These are phyloP conservation scores for Ophioderma brevispina DNA, from an alignment of 35 echinoderm and acorn worm genomes.

Conservation along the genomic window DNA sequence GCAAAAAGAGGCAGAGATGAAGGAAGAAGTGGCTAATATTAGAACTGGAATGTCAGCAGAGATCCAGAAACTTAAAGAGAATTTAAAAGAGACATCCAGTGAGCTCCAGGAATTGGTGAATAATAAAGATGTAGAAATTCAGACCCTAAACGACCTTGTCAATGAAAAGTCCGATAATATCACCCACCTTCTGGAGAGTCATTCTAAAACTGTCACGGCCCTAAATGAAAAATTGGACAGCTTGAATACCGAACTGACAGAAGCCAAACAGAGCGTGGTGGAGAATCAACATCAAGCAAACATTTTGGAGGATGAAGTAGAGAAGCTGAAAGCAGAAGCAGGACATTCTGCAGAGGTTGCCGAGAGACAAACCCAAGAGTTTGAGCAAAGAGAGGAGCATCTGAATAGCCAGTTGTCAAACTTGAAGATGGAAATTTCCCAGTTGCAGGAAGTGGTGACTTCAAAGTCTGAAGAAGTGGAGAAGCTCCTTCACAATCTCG, in stretches of 20 bases:
- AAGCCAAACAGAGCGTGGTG: background rate
- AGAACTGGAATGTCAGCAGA: too few relatives aligned
- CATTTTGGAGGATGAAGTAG: background rate
- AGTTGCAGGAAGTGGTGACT: background rate
- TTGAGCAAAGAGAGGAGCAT: background rate
- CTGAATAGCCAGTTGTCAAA: background rate
- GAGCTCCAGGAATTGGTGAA: background rate
- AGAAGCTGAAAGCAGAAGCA: background rate
- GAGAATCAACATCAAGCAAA: background rate
- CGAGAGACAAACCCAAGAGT: background rate
- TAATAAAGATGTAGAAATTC: background rate
- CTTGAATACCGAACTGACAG: background rate
- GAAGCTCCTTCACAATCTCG: too few relatives aligned
- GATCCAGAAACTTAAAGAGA: too few relatives aligned
- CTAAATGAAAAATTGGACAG: too few relatives aligned
- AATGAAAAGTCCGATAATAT: background rate
- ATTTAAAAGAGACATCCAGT: background rate
- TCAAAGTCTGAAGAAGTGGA: background rate
- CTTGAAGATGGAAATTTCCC: background rate
- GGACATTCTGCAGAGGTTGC: background rate
- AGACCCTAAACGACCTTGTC: background rate
- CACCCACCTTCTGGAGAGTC: too few relatives aligned
- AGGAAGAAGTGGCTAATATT: background rate
- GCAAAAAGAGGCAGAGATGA: too few relatives aligned
- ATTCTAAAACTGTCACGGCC: too few relatives aligned